Evolutionary conservation across 2,888 invertebrate genomes (phyloP), one percentile per base, ranked within the genome.

Genomic region (Girardia tigrina): DNA sequence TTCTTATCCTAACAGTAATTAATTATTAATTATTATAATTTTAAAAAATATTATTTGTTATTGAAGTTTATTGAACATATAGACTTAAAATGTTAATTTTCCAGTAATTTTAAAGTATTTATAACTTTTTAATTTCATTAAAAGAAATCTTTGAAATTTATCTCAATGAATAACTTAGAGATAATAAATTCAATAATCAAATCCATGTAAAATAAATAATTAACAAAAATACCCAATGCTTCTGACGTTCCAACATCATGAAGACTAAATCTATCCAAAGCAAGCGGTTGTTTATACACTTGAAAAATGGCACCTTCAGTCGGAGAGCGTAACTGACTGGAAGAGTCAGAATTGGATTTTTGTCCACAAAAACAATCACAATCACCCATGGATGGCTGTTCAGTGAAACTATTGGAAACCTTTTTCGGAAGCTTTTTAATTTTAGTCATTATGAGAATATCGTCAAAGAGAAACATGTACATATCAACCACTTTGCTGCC

Each of bases 391-490:
- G 74, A 74, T 56, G 74, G 26, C 27, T 26, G 26, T n/a, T 74
- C 74, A 20, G 74, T 23, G 16, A 74, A 42, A 20, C 42, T 26
- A 28, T 69, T 69, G 26, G 42, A 42, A 80, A 86, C 86, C 82
- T 86, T 87, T 82, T 87, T 85, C 72, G 85, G 84, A 26, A 86
- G 82, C 77, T 87, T 87, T 81, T 88, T 88, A 70, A 86, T 81
- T 80, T 87, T 85, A 0, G 88, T 88, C 76, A 88, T 84, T 75
- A 88, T 84, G 28, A 88, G 83, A 85, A 88, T 87, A 80, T 88
- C 88, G 79, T 88, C 88, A 82, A 88, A 88, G 0, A 88, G 83
- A 78, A 88, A 87, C 76, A 88, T 85, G 80, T 87, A 87, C 81
- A 88, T 86, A 80, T 88, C 88, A 12, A 85, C 83, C 0, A 86